phyloP scores from a whole-genome alignment of 2,888 invertebrate genomes.

The Lithophane socia region DNA sequence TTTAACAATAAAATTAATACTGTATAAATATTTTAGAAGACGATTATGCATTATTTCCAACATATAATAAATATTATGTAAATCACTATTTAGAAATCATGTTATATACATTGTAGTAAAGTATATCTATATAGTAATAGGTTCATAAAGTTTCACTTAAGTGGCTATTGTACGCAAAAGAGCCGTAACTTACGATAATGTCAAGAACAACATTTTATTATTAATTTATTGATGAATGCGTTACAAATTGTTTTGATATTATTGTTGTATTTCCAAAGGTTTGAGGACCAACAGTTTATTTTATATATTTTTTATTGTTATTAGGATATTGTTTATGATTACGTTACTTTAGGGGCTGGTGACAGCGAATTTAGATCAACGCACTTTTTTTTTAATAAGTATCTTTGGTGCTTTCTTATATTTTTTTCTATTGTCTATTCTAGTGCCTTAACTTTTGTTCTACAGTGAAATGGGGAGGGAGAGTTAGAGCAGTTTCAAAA shows the following conservation, averaged over 20 bases:
- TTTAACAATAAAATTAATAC: constrained; percentile 63
- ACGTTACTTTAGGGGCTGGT: constrained; percentile 16
- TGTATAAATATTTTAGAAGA: constrained; percentile 55
- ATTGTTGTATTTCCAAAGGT: constrained; percentile 62
- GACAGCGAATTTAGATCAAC: constrained; percentile 18
- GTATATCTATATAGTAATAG: constrained; percentile 19
- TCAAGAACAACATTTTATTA: constrained; percentile 37
- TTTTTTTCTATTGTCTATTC: constrained; percentile 57
- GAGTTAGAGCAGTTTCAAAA: constrained; percentile 5
- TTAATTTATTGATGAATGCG: constrained; percentile 44
- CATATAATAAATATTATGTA: constrained; percentile 39
- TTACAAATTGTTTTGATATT: constrained; percentile 44
- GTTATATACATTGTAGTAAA: constrained; percentile 30
- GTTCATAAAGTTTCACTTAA: constrained; percentile 25
- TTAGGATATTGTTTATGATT: constrained; percentile 45
- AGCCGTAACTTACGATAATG: not conserved
- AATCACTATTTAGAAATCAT: constrained; percentile 45
- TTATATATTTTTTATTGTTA: constrained; percentile 45
- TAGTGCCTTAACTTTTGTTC: constrained; percentile 74
- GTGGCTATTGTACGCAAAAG: constrained; percentile 31
- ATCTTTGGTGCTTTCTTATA: constrained; percentile 45
- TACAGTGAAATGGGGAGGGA: constrained; percentile 31
- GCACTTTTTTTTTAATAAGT: constrained; percentile 25
- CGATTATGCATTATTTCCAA: constrained; percentile 41
- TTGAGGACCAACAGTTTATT: constrained; percentile 64